Evolutionary conservation across 2,888 invertebrate species (phyloP).

Genomic region (Chalcis sispes): DNA sequence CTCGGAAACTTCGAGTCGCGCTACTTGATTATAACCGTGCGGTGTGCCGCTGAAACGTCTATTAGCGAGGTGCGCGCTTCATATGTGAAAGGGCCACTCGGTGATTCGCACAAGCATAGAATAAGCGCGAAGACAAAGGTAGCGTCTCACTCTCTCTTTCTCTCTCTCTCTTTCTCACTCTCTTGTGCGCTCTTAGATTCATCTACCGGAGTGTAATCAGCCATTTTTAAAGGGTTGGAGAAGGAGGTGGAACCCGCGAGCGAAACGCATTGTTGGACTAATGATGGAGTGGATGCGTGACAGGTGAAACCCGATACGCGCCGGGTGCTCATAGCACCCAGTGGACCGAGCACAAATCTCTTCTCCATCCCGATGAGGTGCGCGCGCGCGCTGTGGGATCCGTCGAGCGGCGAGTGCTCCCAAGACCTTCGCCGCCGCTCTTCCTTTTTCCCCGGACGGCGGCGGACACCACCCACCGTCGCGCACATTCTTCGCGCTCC

Average conservation of each 20-base stretch:
- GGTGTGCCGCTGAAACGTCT: conserved; percentile 3
- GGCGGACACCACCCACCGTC: conserved; percentile 53
- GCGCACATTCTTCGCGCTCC: conserved; percentile 15
- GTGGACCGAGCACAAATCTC: conserved; percentile 50
- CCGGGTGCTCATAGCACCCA: conserved; percentile 60
- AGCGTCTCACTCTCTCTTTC: neutral
- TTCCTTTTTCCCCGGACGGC: neutral
- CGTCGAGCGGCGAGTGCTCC: conserved; percentile 61
- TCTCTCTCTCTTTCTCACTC: too few species aligned
- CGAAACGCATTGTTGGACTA: conserved; percentile 68
- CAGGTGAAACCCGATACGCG: conserved; percentile 74
- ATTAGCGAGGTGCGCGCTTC: conserved; percentile 12
- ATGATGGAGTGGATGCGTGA: conserved; percentile 75
- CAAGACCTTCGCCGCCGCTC: conserved; percentile 65
- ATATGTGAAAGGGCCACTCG: conserved; percentile 50
- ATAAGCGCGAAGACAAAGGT: too few species aligned
- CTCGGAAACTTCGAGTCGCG: neutral
- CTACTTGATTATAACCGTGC: conserved; percentile 23
- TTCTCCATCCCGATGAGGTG: too few species aligned
- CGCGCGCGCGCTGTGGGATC: conserved; percentile 59
- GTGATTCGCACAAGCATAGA: conserved; percentile 64
- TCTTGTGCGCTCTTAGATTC: neutral
- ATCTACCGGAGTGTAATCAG: conserved; percentile 65
- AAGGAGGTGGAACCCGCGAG: conserved; percentile 65
- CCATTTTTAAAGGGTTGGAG: conserved; percentile 63